Evolutionary conservation across 2,888 invertebrate species (phyloP), one percentile per base, ranked within the genome.

Genomic region (Drosophila kokeensis): DNA sequence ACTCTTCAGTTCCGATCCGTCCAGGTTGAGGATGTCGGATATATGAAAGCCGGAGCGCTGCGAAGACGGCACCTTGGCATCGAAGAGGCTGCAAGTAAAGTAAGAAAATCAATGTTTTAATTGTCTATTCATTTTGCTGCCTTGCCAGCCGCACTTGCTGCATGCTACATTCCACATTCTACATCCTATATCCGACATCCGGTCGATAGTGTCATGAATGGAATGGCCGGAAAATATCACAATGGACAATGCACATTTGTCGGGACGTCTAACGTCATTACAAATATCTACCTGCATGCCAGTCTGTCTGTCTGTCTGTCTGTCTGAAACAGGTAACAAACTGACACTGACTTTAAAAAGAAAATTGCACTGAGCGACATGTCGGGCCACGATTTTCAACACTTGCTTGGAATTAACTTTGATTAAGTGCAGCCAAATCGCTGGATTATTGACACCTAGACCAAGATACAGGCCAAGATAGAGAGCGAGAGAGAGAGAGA

Each of bases 11-110:
- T 93, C 92, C 18, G 92, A 94, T 82, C 97, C 97, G 90, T 98
- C 98, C 87, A 98, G 94, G 87, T 98, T 98, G 90, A 98, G 94
- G 90, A 98, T 98, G 93, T 98, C 98, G 86, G 98, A 97, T 90
- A 98, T 98, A 91, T 97, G 97, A 93, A 98, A 98, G 72, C 98
- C 97, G 50, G 96, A 96, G 0, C 97, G 95, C 83, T 96, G 96
- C 61, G 96, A 95, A 10, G 92, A 90, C 36, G 92, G 93, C 65
- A 93, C 91, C 85, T 93, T 93, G 52, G 92, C 96, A 92, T 97
- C 97, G 92, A 97, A 94, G 71, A 97, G 94, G 90, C 97, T 97
- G 94, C 15, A 94, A 94, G 78, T 86, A 81, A 86, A 80, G 49
- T 11, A 32, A 74, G 32, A 61, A 76, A 59, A 66, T 50, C 45